Conservation (phyloP, 2,113 vertebrate genomes). For the Cynoglossus semilaevis region DNA sequence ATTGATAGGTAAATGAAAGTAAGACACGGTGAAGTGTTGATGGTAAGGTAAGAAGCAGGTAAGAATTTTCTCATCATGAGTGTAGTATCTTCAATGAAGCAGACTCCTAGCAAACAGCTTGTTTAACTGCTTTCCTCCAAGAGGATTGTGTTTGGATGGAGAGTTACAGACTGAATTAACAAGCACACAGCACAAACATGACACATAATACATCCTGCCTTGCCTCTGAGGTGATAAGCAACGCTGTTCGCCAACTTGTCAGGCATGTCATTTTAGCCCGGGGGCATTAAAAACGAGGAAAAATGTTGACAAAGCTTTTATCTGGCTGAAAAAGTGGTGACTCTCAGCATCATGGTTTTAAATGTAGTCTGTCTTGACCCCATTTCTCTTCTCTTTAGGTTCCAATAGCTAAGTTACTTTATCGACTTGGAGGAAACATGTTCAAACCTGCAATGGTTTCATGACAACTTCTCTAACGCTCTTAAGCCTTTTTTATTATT, state of each 20-base stretch:
- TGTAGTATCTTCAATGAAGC: conserved; percentile 33
- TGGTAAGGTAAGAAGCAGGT: conserved; percentile 13
- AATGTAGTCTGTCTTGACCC: conserved; percentile 40
- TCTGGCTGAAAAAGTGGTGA: conserved; percentile 6
- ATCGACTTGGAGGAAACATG: too few relatives aligned
- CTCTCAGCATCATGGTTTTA: conserved; percentile 35
- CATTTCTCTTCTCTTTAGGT: too few relatives aligned
- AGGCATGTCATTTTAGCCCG: conserved; percentile 47
- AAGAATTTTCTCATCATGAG: neutral
- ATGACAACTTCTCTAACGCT: conserved; percentile 47
- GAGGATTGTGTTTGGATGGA: conserved; percentile 26
- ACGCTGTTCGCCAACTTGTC: conserved; percentile 21
- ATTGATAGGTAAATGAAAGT: conserved; percentile 30
- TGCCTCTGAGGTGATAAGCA: conserved; percentile 43
- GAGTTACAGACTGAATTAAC: conserved; percentile 47
- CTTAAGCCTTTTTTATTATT: conserved; percentile 26
- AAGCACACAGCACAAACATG: conserved; percentile 20
- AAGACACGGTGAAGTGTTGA: conserved; percentile 15
- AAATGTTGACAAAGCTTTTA: neutral
- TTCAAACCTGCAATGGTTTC: conserved; percentile 45
- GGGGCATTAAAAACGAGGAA: conserved; percentile 4
- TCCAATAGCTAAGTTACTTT: too few relatives aligned
- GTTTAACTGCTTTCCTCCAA: conserved; percentile 23
- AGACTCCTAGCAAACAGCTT: conserved; percentile 26
- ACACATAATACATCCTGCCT: conserved; percentile 44